Evolutionary conservation across 2,888 invertebrate genomes (phyloP).

Genomic region (Habrosyne pyritoides): DNA sequence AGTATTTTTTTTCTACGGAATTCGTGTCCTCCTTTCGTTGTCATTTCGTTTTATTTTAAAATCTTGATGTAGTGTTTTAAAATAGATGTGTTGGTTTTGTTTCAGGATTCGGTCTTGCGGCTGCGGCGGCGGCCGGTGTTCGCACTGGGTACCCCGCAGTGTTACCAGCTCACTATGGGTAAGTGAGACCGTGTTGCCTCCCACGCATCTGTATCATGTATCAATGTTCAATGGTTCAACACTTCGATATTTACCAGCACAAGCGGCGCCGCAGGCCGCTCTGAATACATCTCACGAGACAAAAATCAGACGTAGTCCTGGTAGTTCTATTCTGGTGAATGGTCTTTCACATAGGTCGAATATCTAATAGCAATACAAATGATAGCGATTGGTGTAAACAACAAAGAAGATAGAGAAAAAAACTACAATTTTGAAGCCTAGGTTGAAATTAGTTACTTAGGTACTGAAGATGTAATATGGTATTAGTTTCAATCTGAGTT

Average conservation of each 20-base stretch:
- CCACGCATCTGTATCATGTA: conserved; percentile 67
- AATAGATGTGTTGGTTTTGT: conserved; percentile 36
- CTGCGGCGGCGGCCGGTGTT: conserved; percentile 86
- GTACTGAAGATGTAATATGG: background rate
- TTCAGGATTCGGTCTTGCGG: conserved; percentile 76
- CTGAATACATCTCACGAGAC: conserved; percentile 81
- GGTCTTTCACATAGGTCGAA: background rate
- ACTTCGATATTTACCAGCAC: conserved; percentile 82
- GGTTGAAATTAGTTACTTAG: background rate
- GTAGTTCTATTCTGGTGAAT: background rate
- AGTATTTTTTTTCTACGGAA: conserved; percentile 46
- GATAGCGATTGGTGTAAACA: background rate
- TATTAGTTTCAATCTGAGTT: background rate
- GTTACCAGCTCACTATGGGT: conserved; percentile 93
- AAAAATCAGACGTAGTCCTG: conserved; percentile 70
- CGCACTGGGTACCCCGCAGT: conserved; percentile 91
- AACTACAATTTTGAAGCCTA: background rate
- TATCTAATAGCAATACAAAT: background rate
- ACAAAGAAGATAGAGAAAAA: background rate
- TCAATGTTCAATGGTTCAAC: conserved; percentile 81
- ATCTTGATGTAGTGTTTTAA: conserved; percentile 31
- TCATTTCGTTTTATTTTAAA: conserved; percentile 38
- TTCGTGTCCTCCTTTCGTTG: conserved; percentile 47
- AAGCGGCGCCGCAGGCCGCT: conserved; percentile 73
- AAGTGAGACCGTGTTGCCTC: conserved; percentile 75